Percentiles rank a stretch among this genome's conserved stretches.
Conservation (phyloP, 2,113 vertebrate species). For the Leucopternis melanops region DNA sequence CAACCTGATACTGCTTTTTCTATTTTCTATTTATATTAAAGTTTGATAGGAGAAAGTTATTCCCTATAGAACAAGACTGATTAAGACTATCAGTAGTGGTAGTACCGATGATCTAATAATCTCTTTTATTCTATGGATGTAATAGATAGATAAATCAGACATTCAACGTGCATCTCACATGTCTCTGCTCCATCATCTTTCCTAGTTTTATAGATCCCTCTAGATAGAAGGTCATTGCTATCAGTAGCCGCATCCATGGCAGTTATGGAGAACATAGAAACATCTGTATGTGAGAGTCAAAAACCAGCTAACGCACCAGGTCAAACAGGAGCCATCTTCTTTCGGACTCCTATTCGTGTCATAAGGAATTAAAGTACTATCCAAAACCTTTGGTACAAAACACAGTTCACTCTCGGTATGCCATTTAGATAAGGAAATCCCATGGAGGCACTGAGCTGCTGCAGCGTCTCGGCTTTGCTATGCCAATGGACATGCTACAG, state of each 20-base stretch:
- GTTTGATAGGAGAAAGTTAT: not conserved
- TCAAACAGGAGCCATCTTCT: not conserved
- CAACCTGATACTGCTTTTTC: not conserved
- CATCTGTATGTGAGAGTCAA: not conserved
- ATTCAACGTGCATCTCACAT: accelerated
- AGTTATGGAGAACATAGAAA: not conserved
- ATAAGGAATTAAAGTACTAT: not conserved
- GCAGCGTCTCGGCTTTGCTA: not conserved
- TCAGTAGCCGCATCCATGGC: not conserved
- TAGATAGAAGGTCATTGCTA: not conserved
- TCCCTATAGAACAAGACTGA: not conserved
- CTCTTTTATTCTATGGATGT: not conserved
- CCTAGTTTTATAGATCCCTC: not conserved
- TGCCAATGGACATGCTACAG: too few relatives aligned
- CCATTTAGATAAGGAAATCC: not conserved
- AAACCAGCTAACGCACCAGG: not conserved
- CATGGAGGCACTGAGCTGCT: not conserved
- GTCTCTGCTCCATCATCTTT: not conserved
- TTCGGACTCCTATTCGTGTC: accelerated
- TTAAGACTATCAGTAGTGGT: not conserved
- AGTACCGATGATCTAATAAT: not conserved
- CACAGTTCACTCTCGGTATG: not conserved
- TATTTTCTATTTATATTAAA: not conserved
- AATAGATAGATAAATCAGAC: not conserved
- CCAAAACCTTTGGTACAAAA: not conserved